phyloP scores from a whole-genome alignment of 2,797 vertebrate genomes.

The Enteromius argenteus region DNA sequence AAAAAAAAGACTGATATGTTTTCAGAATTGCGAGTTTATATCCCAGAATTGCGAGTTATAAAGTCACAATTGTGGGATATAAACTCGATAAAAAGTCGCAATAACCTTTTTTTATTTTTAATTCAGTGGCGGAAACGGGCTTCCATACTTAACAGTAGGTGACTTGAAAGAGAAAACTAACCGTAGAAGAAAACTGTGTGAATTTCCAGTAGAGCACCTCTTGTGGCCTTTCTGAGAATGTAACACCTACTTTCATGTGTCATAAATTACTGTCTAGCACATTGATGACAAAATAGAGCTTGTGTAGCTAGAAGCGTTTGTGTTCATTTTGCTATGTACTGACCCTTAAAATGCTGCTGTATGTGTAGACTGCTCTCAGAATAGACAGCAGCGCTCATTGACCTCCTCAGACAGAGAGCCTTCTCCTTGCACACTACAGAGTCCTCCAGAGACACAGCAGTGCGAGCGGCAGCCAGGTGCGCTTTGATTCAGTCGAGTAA shows the following conservation, averaged over 20 bases:
- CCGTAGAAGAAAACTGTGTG: background rate
- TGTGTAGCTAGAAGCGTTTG: background rate
- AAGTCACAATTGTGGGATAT: too few relatives aligned
- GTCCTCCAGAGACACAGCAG: background rate
- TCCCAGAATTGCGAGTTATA: too few relatives aligned
- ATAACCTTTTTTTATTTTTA: too few relatives aligned
- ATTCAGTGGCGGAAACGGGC: too few relatives aligned
- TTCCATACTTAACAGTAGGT: background rate
- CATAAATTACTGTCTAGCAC: background rate
- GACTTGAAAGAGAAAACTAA: background rate
- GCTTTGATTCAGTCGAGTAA: slow-evolving; percentile 56
- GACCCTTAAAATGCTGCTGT: background rate
- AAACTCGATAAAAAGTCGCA: too few relatives aligned
- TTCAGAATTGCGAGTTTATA: too few relatives aligned
- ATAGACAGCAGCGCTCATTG: background rate
- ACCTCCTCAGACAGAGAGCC: background rate
- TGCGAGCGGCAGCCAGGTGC: slow-evolving; percentile 58
- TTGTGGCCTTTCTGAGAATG: background rate
- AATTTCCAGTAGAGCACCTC: background rate
- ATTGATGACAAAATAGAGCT: background rate
- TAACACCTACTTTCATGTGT: background rate
- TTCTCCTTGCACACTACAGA: slow-evolving; percentile 6
- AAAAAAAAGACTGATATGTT: too few relatives aligned
- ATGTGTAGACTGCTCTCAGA: background rate
- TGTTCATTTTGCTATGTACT: background rate